Evolutionary conservation across 2,888 invertebrate genomes (phyloP).

Genomic region (Augochlorella aurata): DNA sequence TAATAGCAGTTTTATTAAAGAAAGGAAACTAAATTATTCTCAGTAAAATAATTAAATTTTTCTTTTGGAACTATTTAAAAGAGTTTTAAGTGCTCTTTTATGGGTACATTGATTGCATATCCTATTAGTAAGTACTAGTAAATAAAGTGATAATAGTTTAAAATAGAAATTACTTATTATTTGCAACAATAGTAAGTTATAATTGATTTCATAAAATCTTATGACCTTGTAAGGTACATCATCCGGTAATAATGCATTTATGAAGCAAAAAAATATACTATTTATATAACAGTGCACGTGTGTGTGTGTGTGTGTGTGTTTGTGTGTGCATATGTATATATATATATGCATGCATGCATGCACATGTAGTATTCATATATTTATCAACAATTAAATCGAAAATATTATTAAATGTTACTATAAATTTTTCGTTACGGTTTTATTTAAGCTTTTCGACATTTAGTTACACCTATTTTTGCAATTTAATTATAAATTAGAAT

Average conservation of each 20-base stretch:
- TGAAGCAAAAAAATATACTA: slow-evolving; percentile 28
- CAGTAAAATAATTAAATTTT: not conserved
- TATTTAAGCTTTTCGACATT: not conserved
- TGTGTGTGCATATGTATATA: not conserved
- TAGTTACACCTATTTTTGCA: not conserved
- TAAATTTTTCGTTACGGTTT: not conserved
- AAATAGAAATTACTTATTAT: not conserved
- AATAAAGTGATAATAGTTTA: not conserved
- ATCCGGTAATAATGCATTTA: slow-evolving; percentile 8
- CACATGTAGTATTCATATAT: no score
- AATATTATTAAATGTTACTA: not conserved
- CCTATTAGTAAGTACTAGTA: not conserved
- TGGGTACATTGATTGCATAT: not conserved
- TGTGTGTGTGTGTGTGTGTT: not conserved
- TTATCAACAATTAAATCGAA: slow-evolving; percentile 14
- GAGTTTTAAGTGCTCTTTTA: not conserved
- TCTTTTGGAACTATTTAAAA: not conserved
- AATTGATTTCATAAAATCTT: not conserved
- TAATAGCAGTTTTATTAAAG: not conserved
- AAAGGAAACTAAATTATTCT: no score
- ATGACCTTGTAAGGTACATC: not conserved
- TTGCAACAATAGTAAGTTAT: slow-evolving; percentile 5
- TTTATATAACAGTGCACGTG: slow-evolving; percentile 29
- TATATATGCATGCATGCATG: not conserved
- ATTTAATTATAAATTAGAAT: not conserved